Evolutionary conservation across 1,140 invertebrate genomes (phyloP).

Genomic region (Anthonomus grandis): DNA sequence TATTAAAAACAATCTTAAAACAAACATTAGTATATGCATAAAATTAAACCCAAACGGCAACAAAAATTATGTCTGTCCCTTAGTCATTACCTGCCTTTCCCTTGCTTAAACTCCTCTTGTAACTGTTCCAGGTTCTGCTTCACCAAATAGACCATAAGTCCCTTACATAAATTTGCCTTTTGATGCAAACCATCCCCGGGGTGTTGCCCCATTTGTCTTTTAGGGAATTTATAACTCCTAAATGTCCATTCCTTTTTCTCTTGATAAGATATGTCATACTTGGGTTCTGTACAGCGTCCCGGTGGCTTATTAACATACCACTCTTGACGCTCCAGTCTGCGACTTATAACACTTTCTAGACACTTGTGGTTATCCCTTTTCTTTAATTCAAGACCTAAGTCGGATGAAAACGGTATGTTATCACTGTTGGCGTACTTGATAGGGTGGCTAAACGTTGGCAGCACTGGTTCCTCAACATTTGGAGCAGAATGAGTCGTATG

Average conservation of each 20-base stretch:
- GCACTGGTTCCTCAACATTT: not conserved
- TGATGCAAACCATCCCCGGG: constrained; percentile 18
- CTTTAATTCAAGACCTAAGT: constrained; percentile 29
- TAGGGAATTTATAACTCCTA: constrained; percentile 33
- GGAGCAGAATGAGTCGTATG: constrained; percentile 6
- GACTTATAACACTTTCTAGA: constrained; percentile 22
- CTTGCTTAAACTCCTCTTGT: constrained; percentile 1
- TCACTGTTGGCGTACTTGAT: constrained; percentile 18
- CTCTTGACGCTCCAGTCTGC: constrained; percentile 31
- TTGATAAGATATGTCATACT: constrained; percentile 13
- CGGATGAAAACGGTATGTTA: constrained; percentile 34
- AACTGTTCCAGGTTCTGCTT: constrained; percentile 6
- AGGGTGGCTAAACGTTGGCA: not conserved
- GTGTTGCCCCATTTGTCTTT: constrained; percentile 23
- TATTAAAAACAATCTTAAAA: too few species aligned
- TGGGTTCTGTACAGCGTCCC: not conserved
- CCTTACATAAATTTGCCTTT: constrained; percentile 12
- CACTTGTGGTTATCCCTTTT: constrained; percentile 29
- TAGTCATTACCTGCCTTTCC: too few species aligned
- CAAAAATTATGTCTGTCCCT: too few species aligned
- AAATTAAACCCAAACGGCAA: too few species aligned
- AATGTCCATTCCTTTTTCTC: constrained; percentile 11
- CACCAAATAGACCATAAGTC: constrained; percentile 12
- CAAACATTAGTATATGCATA: too few species aligned
- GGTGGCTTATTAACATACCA: constrained; percentile 32